These are phyloP conservation scores for Cyprinodon tularosa DNA, from an alignment of 2,113 vertebrate genomes.

Conservation along the genomic window DNA sequence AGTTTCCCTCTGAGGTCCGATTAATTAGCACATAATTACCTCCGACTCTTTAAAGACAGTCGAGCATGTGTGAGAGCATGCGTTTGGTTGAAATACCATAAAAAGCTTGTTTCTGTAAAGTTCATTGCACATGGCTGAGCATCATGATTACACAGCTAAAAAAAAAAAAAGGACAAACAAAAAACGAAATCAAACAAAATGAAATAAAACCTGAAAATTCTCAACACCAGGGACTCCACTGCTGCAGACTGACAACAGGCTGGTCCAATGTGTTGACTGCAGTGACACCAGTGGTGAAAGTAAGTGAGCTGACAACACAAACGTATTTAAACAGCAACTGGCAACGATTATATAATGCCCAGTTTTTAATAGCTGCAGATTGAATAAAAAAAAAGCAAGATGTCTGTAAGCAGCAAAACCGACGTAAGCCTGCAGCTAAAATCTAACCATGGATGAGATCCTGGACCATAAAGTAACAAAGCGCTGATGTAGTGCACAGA, in stretches of 20 bases:
- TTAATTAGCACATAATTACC: constrained; percentile 41
- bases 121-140: constrained; percentile 72
- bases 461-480: constrained; percentile 4
- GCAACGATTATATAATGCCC: background rate
- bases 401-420: background rate
- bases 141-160: constrained; percentile 55
- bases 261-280: constrained; percentile 54
- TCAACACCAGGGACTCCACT: constrained; percentile 21
- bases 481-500: constrained; percentile 33
- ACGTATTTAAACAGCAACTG: background rate
- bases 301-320: constrained; percentile 14
- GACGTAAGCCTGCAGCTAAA: no score
- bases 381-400: background rate
- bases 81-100: constrained; percentile 43
- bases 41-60: constrained; percentile 11
- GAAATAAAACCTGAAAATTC: background rate
- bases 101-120: constrained; percentile 37
- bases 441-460: background rate
- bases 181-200: constrained; percentile 28
- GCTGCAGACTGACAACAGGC: constrained; percentile 37
- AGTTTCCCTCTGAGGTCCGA: constrained; percentile 42
- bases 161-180: constrained; percentile 9
- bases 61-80: constrained; percentile 45
- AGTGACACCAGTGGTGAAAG: constrained; percentile 56
- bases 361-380: background rate